These are phyloP conservation scores for Corydoras maculifer DNA, from an alignment of 2,113 vertebrate species.

Conservation along the genomic window DNA sequence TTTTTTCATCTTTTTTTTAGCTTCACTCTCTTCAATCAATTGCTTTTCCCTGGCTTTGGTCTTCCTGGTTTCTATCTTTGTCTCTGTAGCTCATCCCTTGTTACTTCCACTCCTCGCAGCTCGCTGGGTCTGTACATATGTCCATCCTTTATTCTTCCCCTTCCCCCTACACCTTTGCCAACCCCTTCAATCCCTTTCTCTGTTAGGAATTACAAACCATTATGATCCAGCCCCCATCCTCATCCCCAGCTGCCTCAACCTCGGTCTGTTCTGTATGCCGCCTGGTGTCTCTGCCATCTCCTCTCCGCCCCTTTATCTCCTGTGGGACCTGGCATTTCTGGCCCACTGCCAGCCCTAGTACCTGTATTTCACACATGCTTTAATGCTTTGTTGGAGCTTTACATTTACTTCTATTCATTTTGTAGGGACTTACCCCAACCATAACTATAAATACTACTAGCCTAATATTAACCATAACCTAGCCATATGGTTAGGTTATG, in stretches of 20 bases:
- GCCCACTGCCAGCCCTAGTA: conserved; percentile 31
- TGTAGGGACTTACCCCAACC: no score
- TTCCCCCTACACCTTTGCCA: conserved; percentile 15
- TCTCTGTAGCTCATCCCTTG: conserved; percentile 11
- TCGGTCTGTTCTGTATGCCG: conserved; percentile 10
- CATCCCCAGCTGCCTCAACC: conserved; percentile 20
- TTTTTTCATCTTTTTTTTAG: conserved; percentile 6
- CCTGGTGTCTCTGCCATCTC: conserved; percentile 6
- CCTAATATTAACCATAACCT: no score
- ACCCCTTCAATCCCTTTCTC: conserved; percentile 14
- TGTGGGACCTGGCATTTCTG: conserved; percentile 27
- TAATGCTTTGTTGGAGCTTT: no score
- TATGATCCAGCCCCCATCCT: conserved; percentile 35
- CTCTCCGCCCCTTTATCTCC: conserved; percentile 18
- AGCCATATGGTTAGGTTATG: no score
- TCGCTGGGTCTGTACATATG: conserved; percentile 31
- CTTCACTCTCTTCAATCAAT: neutral
- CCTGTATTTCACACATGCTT: conserved; percentile 5
- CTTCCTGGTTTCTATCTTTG: conserved; percentile 15
- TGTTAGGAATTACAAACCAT: conserved; percentile 35
- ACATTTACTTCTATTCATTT: no score
- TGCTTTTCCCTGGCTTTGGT: conserved; percentile 14
- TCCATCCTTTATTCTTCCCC: conserved; percentile 17
- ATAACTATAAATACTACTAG: no score
- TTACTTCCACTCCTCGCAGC: conserved; percentile 23